Base-by-base conservation (phyloP, 2,113 vertebrate species). In the Crocuta crocuta region DNA sequence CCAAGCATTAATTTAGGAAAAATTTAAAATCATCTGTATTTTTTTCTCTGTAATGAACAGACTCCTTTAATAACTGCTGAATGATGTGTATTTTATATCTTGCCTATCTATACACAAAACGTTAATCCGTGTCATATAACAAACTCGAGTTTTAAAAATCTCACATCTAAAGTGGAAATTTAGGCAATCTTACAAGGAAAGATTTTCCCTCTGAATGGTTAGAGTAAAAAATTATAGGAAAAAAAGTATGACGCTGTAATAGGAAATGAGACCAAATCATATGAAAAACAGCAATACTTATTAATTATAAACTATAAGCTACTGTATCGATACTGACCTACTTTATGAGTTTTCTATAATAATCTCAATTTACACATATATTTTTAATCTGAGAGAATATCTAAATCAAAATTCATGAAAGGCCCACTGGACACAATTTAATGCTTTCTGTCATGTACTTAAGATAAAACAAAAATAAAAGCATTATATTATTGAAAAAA, bases 341-440 rank as follows among this genome's bases (percentile, higher is more conserved):
- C 13, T 82, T 86, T 63, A 66, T 93, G 9, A 91, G 70, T 76
- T 97, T 95, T 93, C 81, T 48, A 43, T 92, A 70, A 95, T 74
- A 82, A 80, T 68, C 58, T 84, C 17, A 88, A 35, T 43, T 74
- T 66, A 92, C 16, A 84, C 5, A 74, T 87, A 58, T 79, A 66
- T 97, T 91, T 95, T 93, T 71, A 93, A 89, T 65, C 4, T 82
- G 61, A 71, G 28, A 73, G 31, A 83, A 2, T 66, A 93, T 35
- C 58, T 91, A 71, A 93, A 96, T 35, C 78, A 86, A 97, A 91
- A 92, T 24, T 79, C 85, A 76, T 11, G 3, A 73, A 84, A 92
- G 35, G 71, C 55, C 4, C 15, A 65, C 7, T 81, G 26, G 95
- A 81, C n/a, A 90, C 26, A 65, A 80, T 45, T 93, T 80, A 83